These are phyloP conservation scores for Coenonympha arcania DNA, from an alignment of 2,888 invertebrate species.

Conservation along the genomic window DNA sequence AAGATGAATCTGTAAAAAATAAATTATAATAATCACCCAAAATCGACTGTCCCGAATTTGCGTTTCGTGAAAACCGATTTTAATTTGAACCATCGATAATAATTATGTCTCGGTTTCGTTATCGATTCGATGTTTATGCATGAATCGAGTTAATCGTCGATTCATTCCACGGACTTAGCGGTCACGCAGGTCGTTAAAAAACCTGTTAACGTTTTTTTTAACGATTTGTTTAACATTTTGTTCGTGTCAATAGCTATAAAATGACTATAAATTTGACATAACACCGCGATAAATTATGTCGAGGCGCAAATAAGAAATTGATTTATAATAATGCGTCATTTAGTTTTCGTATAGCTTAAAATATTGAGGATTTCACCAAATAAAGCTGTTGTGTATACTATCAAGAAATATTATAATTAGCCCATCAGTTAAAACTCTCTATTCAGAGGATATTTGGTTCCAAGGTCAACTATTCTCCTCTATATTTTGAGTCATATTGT, in stretches of 20 bases:
- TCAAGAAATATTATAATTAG: too few species aligned
- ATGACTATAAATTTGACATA: constrained; percentile 17
- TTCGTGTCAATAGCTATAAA: constrained; percentile 19
- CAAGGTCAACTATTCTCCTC: too few species aligned
- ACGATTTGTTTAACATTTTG: constrained; percentile 25
- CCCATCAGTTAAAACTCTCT: too few species aligned
- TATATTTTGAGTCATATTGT: too few species aligned
- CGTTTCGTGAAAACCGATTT: constrained; percentile 11
- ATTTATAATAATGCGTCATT: constrained; percentile 1
- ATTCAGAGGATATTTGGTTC: too few species aligned
- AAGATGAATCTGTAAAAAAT: constrained; percentile 27
- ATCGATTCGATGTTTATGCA: constrained; percentile 36
- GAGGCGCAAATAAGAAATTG: constrained; percentile 12
- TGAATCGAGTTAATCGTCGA: constrained; percentile 25
- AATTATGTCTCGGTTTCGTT: constrained; percentile 28
- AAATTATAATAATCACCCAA: constrained; percentile 27
- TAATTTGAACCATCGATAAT: constrained; percentile 32
- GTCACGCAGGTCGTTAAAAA: constrained; percentile 16
- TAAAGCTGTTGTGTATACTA: too few species aligned
- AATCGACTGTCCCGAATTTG: constrained; percentile 15
- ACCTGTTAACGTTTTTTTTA: constrained; percentile 22
- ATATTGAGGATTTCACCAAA: too few species aligned
- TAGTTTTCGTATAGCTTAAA: neutral
- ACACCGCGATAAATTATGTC: constrained; percentile 14
- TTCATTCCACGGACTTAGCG: constrained; percentile 22